phyloP scores from a whole-genome alignment of 2,888 invertebrate species.

The Cabera pusaria region DNA sequence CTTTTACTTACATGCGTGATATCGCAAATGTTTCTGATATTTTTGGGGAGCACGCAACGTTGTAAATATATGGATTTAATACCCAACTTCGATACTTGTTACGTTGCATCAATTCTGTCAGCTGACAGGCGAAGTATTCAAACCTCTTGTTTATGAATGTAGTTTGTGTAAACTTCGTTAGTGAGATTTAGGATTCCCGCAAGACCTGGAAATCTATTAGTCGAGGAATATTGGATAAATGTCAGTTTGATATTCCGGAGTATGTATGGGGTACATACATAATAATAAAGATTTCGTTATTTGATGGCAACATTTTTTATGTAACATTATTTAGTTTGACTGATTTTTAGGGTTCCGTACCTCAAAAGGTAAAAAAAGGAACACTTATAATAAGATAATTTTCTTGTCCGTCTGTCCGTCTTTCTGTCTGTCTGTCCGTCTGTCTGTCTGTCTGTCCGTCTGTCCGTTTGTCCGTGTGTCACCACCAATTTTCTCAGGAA shows the following conservation, averaged over 20 bases:
- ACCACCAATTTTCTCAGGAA: too few relatives aligned
- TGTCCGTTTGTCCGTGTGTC: too few relatives aligned
- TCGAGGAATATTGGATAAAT: conserved; percentile 16
- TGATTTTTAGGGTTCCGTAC: too few relatives aligned
- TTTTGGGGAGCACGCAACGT: conserved; percentile 33
- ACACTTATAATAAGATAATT: too few relatives aligned
- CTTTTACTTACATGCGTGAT: conserved; percentile 59
- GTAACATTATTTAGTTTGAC: too few relatives aligned
- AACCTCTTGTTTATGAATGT: conserved; percentile 33
- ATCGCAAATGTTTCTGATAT: conserved; percentile 33
- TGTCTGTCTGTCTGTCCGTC: too few relatives aligned
- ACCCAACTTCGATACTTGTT: conserved; percentile 27
- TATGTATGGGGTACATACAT: too few relatives aligned
- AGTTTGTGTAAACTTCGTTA: conserved; percentile 29
- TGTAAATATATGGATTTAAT: conserved; percentile 32
- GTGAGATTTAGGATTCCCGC: conserved; percentile 23
- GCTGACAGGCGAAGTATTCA: conserved; percentile 26
- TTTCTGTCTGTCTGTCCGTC: too few relatives aligned
- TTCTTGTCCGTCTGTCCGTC: too few relatives aligned
- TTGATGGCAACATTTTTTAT: too few relatives aligned
- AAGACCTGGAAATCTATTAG: conserved; percentile 20
- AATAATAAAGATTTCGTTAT: too few relatives aligned
- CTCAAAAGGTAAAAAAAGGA: too few relatives aligned
- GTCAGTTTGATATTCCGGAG: conserved; percentile 6
- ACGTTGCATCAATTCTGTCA: conserved; percentile 28